A percentile compares a stretch with the other conserved stretches of the same genome.
Evolutionary conservation across 2,888 invertebrate species (phyloP).

Genomic region (Agrypnus murinus): DNA sequence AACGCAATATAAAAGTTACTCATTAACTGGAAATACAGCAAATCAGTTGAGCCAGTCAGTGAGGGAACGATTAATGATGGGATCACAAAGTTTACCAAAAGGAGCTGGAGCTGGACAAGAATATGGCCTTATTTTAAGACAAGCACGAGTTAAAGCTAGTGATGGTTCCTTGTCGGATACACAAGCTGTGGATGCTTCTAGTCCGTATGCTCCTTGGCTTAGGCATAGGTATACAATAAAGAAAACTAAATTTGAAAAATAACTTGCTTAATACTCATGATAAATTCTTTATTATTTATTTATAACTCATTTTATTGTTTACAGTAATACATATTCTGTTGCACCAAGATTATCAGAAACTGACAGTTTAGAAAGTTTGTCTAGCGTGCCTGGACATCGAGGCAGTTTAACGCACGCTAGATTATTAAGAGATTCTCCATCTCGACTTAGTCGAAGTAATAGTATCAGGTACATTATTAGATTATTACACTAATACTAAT

Average conservation of each 20-base stretch:
- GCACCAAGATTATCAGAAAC: conserved; percentile 89
- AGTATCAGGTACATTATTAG: conserved; percentile 85
- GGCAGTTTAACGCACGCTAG: conserved; percentile 84
- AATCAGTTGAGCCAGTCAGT: conserved; percentile 91
- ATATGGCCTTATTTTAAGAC: conserved; percentile 68
- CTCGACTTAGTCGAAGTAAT: conserved; percentile 90
- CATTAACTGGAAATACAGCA: conserved; percentile 88
- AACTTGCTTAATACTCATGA: conserved; percentile 7
- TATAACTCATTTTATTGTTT: no score
- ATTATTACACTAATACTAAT: not conserved
- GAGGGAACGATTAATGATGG: conserved; percentile 86
- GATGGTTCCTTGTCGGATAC: conserved; percentile 92
- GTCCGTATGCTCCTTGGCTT: conserved; percentile 90
- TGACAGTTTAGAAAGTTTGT: conserved; percentile 89
- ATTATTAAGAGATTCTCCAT: conserved; percentile 80
- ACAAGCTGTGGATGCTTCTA: conserved; percentile 87
- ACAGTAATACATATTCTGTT: conserved; percentile 82
- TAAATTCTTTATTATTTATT: conserved; percentile 22
- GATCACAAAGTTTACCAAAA: conserved; percentile 91
- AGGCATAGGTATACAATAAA: conserved; percentile 89
- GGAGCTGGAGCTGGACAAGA: conserved; percentile 70
- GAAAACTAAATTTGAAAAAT: no score
- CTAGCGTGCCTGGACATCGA: conserved; percentile 74
- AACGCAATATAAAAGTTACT: conserved; percentile 88
- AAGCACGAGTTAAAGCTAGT: conserved; percentile 71